Evolutionary conservation across 1,140 invertebrate genomes (phyloP), one percentile per base, ranked within the genome.

Genomic region (Homalodisca vitripennis): DNA sequence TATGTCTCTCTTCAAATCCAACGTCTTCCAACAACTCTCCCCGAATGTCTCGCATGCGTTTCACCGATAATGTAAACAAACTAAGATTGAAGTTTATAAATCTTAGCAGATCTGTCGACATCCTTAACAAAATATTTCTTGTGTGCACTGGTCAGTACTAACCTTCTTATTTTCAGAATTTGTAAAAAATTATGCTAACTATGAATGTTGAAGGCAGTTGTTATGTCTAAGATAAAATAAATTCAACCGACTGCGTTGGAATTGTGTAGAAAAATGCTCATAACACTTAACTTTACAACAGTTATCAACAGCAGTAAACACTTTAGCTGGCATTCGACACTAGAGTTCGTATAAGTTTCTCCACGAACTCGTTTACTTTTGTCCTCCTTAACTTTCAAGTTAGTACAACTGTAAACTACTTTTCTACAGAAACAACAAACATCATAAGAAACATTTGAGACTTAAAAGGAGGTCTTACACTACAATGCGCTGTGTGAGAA

Each of bases 211-310:
- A 41, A 41, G 34, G 34, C 6, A 17, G 6, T 41, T 41, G 17
- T 17, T 17, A 10, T 41, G 34, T 41, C 34, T 17, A 60, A 20
- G 1, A 27, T 60, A 60, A 27, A 60, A 60, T 24, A 6, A 26
- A 60, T 60, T 29, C 14, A 60, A 60, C 51, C 22, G 55, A 10
- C 27, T 27, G 22, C 29, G 20, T 60, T 60, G 55, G 22, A 17
- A 17, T 20, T 27, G 6, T 27, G 2, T 60, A n/a, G n/a, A n/a
- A n/a, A n/a, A n/a, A n/a, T n/a, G n/a, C n/a, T n/a, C n/a, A n/a
- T n/a, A n/a, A n/a, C 55, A 60, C 55, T 26, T 60, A 26, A 26
- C 55, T 60, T 60, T 60, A 27, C 55, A 60, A 3, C 55, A 60
- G 17, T 60, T 14, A 60, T 20, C 27, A 60, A 60, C 55, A 24